Evolutionary conservation across 2,888 invertebrate genomes (phyloP).

Genomic region (Himalopsyche kuldschensis): DNA sequence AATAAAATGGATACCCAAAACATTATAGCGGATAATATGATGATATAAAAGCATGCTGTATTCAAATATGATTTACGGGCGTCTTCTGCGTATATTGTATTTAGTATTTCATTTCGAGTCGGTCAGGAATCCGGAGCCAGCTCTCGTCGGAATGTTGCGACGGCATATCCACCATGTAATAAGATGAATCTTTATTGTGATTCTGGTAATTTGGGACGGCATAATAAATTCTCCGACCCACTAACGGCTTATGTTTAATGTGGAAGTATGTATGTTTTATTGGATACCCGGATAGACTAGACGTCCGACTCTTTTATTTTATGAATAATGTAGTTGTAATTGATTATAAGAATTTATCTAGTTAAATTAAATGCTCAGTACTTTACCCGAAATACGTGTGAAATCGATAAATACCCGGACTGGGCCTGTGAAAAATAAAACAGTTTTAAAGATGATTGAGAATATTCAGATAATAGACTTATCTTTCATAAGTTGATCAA

Average conservation of each 20-base stretch:
- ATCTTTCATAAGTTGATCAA: too few species aligned
- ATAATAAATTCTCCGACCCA: conserved; percentile 7
- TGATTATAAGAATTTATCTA: too few species aligned
- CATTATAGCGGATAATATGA: background rate
- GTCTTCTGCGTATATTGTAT: background rate
- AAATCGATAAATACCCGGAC: too few species aligned
- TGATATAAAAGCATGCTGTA: background rate
- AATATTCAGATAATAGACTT: too few species aligned
- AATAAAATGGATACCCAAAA: background rate
- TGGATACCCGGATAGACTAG: background rate
- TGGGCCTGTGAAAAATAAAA: too few species aligned
- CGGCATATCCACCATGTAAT: conserved; percentile 1
- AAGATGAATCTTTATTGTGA: conserved; percentile 7
- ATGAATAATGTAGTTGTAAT: background rate
- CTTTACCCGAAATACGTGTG: too few species aligned
- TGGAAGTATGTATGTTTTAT: background rate
- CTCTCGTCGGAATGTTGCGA: background rate
- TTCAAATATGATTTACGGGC: background rate
- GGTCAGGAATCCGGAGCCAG: background rate
- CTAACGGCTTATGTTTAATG: background rate
- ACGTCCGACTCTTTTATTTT: background rate
- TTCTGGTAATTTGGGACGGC: background rate
- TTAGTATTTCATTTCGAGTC: background rate
- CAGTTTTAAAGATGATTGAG: too few species aligned
- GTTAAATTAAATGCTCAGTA: too few species aligned